These are phyloP conservation scores for Glareola pratincola DNA, from an alignment of 2,113 vertebrate species.

Conservation along the genomic window DNA sequence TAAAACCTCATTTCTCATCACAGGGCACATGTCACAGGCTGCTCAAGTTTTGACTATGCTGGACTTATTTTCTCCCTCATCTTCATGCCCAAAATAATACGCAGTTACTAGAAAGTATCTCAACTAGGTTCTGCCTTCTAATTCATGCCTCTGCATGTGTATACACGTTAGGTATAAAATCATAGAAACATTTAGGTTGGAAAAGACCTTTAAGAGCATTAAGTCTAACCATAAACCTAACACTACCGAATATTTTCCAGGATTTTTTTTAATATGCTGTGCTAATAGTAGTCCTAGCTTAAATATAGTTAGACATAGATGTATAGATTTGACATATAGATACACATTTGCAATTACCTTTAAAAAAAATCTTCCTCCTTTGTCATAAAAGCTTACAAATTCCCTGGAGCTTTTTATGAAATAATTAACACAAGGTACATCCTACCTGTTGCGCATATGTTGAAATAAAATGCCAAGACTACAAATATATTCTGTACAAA, in stretches of 20 bases:
- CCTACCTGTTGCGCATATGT: slow-evolving; percentile 38
- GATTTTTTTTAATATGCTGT: not conserved
- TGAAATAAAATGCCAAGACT: not conserved
- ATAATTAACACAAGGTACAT: not conserved
- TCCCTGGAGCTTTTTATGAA: not conserved
- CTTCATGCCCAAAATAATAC: not conserved
- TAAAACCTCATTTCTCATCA: not conserved
- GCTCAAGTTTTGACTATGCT: not conserved
- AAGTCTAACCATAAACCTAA: not conserved
- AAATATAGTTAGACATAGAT: not conserved
- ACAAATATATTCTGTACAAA: not conserved
- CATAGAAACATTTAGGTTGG: not conserved
- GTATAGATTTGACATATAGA: not conserved
- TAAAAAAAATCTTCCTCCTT: not conserved
- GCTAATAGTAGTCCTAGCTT: not conserved
- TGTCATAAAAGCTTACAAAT: not conserved
- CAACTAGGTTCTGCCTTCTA: not conserved
- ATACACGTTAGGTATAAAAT: not conserved
- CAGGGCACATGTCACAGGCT: not conserved
- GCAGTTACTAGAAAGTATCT: not conserved
- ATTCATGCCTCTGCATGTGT: not conserved
- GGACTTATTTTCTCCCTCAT: not conserved
- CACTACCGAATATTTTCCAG: not conserved
- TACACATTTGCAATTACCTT: not conserved
- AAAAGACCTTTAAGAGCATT: not conserved